Evolutionary conservation across 1,140 invertebrate species (phyloP).

Genomic region (Odontomachus brunneus): DNA sequence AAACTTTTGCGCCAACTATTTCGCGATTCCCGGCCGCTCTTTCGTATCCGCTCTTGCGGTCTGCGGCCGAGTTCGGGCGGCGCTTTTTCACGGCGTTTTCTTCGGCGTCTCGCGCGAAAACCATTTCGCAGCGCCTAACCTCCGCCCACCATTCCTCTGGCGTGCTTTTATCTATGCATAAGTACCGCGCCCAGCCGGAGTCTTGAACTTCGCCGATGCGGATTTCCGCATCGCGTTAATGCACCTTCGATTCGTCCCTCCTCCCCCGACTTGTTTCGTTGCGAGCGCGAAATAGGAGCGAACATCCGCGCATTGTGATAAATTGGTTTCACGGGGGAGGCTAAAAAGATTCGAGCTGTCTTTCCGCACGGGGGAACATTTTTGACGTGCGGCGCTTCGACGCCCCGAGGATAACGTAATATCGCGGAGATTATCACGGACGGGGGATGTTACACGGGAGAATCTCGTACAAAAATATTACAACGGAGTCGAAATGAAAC

Average conservation of each 20-base stretch:
- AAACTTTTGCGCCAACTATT: constrained; percentile 47
- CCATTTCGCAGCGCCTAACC: constrained; percentile 47
- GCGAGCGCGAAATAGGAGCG: constrained; percentile 9
- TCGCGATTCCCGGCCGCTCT: constrained; percentile 38
- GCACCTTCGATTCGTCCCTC: constrained; percentile 48
- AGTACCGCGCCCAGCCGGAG: constrained; percentile 24
- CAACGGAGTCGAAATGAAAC: neutral
- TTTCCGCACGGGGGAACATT: constrained; percentile 1
- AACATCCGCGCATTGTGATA: constrained; percentile 34
- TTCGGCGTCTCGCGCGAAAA: constrained; percentile 29
- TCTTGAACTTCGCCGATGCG: constrained; percentile 49
- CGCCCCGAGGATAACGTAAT: constrained; percentile 20
- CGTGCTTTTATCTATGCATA: constrained; percentile 45
- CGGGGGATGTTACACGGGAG: neutral
- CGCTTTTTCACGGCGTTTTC: constrained; percentile 33
- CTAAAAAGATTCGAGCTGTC: constrained; percentile 36
- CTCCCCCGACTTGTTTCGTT: constrained; percentile 33
- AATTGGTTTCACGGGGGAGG: constrained; percentile 25
- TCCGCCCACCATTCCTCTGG: constrained; percentile 19
- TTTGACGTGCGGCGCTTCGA: constrained; percentile 26
- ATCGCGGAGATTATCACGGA: constrained; percentile 34
- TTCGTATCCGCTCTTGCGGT: neutral
- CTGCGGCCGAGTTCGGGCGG: neutral
- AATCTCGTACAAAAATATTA: constrained; percentile 8
- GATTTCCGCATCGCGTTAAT: constrained; percentile 47